Percentiles rank a stretch among this genome's conserved stretches.
Conservation (phyloP, 1,140 invertebrate species). For the Hylaeus volcanicus region DNA sequence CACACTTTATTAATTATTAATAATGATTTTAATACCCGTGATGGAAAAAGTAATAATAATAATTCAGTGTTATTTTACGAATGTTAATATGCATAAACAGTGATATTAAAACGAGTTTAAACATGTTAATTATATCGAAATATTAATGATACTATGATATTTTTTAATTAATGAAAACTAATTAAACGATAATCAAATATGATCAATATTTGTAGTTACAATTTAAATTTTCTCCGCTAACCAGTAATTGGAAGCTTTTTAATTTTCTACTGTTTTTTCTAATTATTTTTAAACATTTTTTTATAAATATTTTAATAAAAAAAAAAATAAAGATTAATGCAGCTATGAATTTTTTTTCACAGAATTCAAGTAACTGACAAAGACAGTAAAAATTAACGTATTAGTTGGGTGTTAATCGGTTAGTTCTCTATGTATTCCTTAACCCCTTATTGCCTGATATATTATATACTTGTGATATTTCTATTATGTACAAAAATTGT, state of each 20-base stretch:
- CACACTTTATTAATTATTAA: background rate
- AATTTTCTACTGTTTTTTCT: background rate
- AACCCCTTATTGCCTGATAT: slow-evolving; percentile 26
- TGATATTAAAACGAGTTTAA: slow-evolving; percentile 15
- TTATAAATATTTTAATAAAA: background rate
- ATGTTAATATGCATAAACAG: slow-evolving; percentile 37
- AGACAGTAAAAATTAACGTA: slow-evolving; percentile 19
- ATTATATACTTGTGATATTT: slow-evolving; percentile 14
- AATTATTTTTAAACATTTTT: background rate
- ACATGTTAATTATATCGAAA: background rate
- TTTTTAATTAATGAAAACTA: slow-evolving; percentile 19
- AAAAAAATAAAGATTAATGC: background rate
- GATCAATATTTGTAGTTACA: slow-evolving; percentile 5
- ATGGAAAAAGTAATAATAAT: background rate
- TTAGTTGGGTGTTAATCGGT: background rate
- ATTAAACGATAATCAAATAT: background rate
- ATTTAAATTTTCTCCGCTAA: background rate
- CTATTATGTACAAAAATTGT: slow-evolving; percentile 1
- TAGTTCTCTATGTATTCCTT: slow-evolving; percentile 3
- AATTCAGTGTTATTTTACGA: slow-evolving; percentile 9
- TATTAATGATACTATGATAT: slow-evolving; percentile 13
- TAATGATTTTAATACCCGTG: background rate
- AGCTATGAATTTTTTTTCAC: slow-evolving; percentile 6
- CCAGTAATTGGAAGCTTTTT: slow-evolving; percentile 11
- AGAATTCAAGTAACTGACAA: background rate